A percentile compares a stretch with the other conserved stretches of the same genome.
These are phyloP conservation scores for Corapipo altera DNA, from an alignment of 2,113 vertebrate species.

Conservation along the genomic window DNA sequence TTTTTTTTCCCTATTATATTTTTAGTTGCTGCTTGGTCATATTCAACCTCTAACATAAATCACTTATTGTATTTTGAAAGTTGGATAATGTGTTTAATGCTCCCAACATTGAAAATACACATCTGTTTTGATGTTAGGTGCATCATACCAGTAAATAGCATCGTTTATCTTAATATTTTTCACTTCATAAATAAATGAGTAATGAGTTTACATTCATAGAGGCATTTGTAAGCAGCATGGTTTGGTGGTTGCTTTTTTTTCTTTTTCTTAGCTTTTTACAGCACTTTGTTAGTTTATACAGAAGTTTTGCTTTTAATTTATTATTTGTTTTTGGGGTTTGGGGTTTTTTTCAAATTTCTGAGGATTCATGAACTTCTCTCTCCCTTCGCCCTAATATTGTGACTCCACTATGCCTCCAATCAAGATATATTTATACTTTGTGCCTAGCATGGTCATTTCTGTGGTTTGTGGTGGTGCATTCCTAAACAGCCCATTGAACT, in stretches of 20 bases:
- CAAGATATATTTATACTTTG: background rate
- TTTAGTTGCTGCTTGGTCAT: conserved; percentile 5
- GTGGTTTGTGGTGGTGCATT: background rate
- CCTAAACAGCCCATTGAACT: background rate
- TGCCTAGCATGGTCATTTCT: background rate
- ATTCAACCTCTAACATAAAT: conserved; percentile 14
- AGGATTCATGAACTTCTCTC: rapidly evolving
- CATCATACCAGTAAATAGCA: background rate
- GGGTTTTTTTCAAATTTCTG: background rate
- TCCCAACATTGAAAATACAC: background rate
- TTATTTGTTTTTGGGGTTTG: background rate
- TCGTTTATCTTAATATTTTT: conserved; percentile 46
- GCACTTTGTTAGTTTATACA: background rate
- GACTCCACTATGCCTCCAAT: background rate
- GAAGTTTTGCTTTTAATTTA: background rate
- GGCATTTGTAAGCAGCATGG: background rate
- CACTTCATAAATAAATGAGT: background rate
- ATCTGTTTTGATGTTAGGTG: conserved; percentile 22
- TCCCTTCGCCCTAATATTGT: background rate
- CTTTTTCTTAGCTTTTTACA: background rate
- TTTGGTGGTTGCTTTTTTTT: background rate
- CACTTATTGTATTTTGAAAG: conserved; percentile 49
- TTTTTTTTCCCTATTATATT: background rate
- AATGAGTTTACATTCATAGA: conserved; percentile 5
- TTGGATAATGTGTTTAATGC: background rate